Conservation (phyloP, 2,888 invertebrate genomes). For the Tenthredo livida region DNA sequence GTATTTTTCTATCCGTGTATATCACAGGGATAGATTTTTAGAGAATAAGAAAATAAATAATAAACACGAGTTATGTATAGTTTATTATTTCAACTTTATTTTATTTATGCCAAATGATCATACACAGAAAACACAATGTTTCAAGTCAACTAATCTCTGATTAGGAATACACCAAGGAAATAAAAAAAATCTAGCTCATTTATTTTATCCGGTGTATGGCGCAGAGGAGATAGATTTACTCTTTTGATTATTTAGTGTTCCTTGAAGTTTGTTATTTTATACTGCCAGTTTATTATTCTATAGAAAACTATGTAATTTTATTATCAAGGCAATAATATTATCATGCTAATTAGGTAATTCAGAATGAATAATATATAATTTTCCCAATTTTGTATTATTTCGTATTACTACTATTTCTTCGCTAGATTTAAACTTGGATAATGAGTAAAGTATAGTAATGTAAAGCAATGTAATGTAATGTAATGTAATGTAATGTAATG, state of each 20-base stretch:
- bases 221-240: constrained; percentile 21
- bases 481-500: constrained; percentile 11
- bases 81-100: constrained; percentile 63
- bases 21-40: background rate
- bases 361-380: constrained; percentile 24
- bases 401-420: constrained; percentile 32
- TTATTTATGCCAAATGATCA: constrained; percentile 66
- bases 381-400: background rate
- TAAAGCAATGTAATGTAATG: constrained; percentile 12
- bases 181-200: background rate
- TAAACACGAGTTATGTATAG: background rate
- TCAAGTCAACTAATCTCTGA: constrained; percentile 58
- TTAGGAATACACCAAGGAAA: constrained; percentile 11
- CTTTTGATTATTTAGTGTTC: background rate
- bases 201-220: background rate
- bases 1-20: background rate
- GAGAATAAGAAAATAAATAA: background rate
- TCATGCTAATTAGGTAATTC: constrained; percentile 11
- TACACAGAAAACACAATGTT: constrained; percentile 68
- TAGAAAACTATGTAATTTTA: background rate
- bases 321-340: constrained; percentile 14
- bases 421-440: constrained; percentile 9
- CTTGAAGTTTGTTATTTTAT: background rate
- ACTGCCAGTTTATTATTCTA: background rate
- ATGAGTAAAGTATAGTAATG: background rate